phyloP scores from a whole-genome alignment of 2,113 vertebrate genomes.

The Gracilinanus agilis region DNA sequence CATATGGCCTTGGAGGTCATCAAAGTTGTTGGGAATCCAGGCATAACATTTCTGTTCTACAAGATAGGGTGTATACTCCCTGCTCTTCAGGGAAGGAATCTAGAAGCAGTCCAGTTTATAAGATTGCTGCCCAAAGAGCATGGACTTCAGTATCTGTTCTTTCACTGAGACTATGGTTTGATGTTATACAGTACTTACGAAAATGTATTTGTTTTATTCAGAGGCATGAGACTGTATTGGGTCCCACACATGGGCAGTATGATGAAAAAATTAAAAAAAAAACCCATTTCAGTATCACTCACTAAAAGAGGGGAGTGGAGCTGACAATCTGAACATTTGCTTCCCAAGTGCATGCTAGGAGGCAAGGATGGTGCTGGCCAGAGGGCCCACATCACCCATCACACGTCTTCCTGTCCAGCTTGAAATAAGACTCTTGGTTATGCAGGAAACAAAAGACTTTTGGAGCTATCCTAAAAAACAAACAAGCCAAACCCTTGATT shows the following conservation, averaged over 20 bases:
- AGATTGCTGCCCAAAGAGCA: not conserved
- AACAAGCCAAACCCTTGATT: not conserved
- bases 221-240: not conserved
- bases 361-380: not conserved
- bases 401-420: not conserved
- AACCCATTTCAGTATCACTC: not conserved
- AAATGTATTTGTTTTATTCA: not conserved
- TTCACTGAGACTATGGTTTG: not conserved
- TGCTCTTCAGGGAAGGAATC: not conserved
- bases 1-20: not conserved
- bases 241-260: not conserved
- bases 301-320: not conserved
- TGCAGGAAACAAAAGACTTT: not conserved
- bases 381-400: not conserved
- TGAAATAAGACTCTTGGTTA: not conserved
- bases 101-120: too few relatives aligned
- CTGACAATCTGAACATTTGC: not conserved
- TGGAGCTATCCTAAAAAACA: not conserved
- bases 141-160: not conserved
- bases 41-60: not conserved
- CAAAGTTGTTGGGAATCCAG: not conserved
- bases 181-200: not conserved
- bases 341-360: not conserved
- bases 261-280: not conserved
- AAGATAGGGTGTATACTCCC: too few relatives aligned